A percentile compares a stretch with the other conserved stretches of the same genome.
Evolutionary conservation across 2,888 invertebrate species (phyloP).

Genomic region (Troglohyphantes excavatus): DNA sequence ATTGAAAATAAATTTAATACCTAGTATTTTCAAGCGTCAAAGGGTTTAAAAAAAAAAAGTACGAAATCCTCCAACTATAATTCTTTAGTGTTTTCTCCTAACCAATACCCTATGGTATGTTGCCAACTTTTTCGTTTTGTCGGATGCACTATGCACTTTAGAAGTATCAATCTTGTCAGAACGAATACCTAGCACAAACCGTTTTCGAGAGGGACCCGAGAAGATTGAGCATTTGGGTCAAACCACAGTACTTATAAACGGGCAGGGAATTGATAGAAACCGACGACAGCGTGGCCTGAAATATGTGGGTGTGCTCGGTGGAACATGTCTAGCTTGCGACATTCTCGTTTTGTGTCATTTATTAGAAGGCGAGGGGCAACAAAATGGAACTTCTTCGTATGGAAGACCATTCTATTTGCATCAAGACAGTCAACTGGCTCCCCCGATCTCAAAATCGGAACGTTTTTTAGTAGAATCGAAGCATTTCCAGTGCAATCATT

Average conservation of each 20-base stretch:
- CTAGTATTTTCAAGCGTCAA: not conserved
- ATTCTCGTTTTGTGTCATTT: constrained; percentile 26
- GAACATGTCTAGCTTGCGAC: constrained; percentile 32
- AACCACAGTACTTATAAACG: constrained; percentile 10
- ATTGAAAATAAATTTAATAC: too few relatives aligned
- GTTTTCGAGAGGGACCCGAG: not conserved
- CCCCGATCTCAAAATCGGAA: too few relatives aligned
- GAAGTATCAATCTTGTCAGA: not conserved
- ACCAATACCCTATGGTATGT: not conserved
- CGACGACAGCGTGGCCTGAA: constrained; percentile 1
- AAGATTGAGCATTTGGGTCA: constrained; percentile 25
- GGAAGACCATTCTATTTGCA: not conserved
- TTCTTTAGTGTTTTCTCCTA: too few relatives aligned
- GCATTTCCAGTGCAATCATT: too few relatives aligned
- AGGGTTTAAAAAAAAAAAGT: not conserved
- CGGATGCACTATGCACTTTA: not conserved
- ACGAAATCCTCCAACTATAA: not conserved
- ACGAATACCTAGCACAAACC: not conserved
- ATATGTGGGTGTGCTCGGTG: constrained; percentile 28
- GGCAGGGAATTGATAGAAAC: constrained; percentile 37
- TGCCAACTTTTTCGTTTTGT: constrained; percentile 1
- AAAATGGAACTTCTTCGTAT: not conserved
- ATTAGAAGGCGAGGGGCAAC: constrained; percentile 14
- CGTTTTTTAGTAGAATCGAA: too few relatives aligned
- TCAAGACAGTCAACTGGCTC: too few relatives aligned